phyloP scores from a whole-genome alignment of 2,113 vertebrate genomes.

The Eonycteris spelaea region DNA sequence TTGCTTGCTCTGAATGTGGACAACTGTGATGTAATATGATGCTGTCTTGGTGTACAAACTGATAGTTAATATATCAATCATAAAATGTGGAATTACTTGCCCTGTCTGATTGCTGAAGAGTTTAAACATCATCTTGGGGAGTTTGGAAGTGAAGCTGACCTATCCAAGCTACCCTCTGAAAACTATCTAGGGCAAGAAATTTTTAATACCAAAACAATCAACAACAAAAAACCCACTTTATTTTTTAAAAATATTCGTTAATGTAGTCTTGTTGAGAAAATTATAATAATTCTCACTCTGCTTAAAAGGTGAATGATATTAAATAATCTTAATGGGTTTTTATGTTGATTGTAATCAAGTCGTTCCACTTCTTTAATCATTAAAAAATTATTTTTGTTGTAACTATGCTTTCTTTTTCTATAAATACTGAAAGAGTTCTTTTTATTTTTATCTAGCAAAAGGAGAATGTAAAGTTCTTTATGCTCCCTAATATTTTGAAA shows the following conservation, averaged over 20 bases:
- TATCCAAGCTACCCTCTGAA: conserved; percentile 80
- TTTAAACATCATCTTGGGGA: conserved; percentile 78
- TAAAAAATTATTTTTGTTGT: conserved; percentile 77
- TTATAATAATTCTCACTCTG: conserved; percentile 64
- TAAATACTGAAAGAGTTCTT: conserved; percentile 53
- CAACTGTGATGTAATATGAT: conserved; percentile 79
- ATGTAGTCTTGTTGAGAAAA: conserved; percentile 70
- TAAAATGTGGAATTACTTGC: conserved; percentile 81
- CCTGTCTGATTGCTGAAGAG: conserved; percentile 76
- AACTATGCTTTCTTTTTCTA: conserved; percentile 62
- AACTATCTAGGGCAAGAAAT: conserved; percentile 79
- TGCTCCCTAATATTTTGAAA: conserved; percentile 75
- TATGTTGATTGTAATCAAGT: conserved; percentile 74
- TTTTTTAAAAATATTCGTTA: conserved; percentile 76
- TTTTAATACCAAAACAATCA: conserved; percentile 59
- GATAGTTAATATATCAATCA: conserved; percentile 81
- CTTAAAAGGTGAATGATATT: conserved; percentile 67
- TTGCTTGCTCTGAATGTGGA: conserved; percentile 81
- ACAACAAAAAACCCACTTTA: conserved; percentile 58
- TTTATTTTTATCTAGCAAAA: conserved; percentile 70
- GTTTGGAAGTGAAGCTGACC: conserved; percentile 81
- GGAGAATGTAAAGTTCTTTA: conserved; percentile 80
- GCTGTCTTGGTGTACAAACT: conserved; percentile 77
- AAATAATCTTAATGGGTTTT: conserved; percentile 40
- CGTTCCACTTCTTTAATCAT: conserved; percentile 59